These are phyloP conservation scores for Adelges cooleyi DNA, from an alignment of 1,140 invertebrate genomes.

Conservation along the genomic window DNA sequence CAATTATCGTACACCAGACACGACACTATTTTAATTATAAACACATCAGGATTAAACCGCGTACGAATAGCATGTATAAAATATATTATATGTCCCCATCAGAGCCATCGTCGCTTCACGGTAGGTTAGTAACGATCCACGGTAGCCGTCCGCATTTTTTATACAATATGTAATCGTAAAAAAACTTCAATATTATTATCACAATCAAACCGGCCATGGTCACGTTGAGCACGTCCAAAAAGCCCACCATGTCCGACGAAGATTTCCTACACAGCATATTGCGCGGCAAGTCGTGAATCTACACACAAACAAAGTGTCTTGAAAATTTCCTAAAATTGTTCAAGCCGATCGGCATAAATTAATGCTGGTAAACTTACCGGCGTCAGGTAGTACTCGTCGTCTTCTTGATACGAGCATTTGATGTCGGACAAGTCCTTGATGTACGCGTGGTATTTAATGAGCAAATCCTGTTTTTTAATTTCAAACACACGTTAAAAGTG, in stretches of 20 bases:
- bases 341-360: no score
- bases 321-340: background rate
- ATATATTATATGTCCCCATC: no score
- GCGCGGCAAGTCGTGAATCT: slow-evolving; percentile 55
- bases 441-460: slow-evolving; percentile 56
- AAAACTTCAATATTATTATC: slow-evolving; percentile 56
- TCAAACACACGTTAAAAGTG: background rate
- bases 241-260: slow-evolving; percentile 41
- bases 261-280: slow-evolving; percentile 51
- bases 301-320: slow-evolving; percentile 33
- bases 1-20: no score
- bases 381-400: slow-evolving; percentile 47
- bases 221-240: slow-evolving; percentile 60
- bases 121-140: slow-evolving; percentile 64
- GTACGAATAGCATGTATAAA: no score
- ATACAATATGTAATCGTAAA: slow-evolving; percentile 69
- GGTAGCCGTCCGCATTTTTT: slow-evolving; percentile 64
- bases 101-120: no score
- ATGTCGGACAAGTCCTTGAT: slow-evolving; percentile 55
- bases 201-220: slow-evolving; percentile 54
- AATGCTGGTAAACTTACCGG: slow-evolving; percentile 41
- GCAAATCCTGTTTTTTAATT: slow-evolving; percentile 42
- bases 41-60: no score
- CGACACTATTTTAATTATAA: no score
- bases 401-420: slow-evolving; percentile 46